Percentiles rank a stretch among this genome's conserved stretches.
Evolutionary conservation across 2,888 invertebrate species (phyloP).

Genomic region (Leucophenga maculata): DNA sequence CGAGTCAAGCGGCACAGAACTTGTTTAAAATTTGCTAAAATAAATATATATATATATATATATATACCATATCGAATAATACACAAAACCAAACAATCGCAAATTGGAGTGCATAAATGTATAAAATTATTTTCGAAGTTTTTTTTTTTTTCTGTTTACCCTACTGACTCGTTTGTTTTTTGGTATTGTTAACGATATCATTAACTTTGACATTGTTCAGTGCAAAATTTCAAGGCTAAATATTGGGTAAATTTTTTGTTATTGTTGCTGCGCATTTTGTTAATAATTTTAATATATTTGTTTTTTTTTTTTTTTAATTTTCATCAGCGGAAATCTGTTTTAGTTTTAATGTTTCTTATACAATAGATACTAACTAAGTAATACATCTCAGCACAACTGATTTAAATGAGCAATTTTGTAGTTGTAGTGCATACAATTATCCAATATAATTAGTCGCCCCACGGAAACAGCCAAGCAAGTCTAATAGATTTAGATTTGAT

Average conservation of each 20-base stretch:
- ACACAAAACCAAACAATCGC: not conserved
- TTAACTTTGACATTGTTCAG: constrained; percentile 15
- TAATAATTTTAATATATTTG: not conserved
- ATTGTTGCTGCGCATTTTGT: not conserved
- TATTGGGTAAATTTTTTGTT: not conserved
- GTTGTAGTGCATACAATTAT: too few relatives aligned
- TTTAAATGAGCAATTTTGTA: too few relatives aligned
- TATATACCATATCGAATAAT: not conserved
- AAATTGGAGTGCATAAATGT: not conserved
- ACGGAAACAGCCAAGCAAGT: too few relatives aligned
- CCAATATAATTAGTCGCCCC: too few relatives aligned
- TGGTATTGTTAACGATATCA: not conserved
- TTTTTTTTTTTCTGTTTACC: not conserved
- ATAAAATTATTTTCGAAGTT: not conserved
- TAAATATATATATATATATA: not conserved
- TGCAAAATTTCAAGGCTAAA: constrained; percentile 21
- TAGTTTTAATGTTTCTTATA: too few relatives aligned
- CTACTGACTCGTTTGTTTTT: not conserved
- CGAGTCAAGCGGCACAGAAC: constrained; percentile 7
- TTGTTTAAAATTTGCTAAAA: constrained; percentile 12
- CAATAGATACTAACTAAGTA: too few relatives aligned
- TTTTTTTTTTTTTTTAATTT: not conserved
- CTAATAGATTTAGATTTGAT: too few relatives aligned
- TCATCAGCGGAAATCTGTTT: too few relatives aligned
- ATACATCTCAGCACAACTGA: too few relatives aligned